phyloP scores from a whole-genome alignment of 1,140 invertebrate genomes.

The Aporrectodea caliginosa region DNA sequence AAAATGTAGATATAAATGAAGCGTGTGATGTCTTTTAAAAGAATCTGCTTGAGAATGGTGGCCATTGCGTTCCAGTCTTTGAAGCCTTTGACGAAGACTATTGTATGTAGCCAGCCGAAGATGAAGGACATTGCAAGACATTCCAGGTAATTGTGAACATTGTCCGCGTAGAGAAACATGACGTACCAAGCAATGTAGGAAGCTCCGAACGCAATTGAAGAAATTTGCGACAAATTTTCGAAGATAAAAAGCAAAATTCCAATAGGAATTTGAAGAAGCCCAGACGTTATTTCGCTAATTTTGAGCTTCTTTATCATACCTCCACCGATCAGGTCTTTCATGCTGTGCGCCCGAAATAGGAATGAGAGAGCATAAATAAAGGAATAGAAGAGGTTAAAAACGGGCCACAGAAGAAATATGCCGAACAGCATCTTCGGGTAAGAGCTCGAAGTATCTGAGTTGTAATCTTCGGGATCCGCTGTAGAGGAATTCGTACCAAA shows the following conservation, averaged over 20 bases:
- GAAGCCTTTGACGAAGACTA: constrained; percentile 34
- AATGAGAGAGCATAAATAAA: not conserved
- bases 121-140: constrained; percentile 24
- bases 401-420: constrained; percentile 13
- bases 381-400: not conserved
- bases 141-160: constrained; percentile 21
- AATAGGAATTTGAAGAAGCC: constrained; percentile 6
- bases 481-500: not conserved
- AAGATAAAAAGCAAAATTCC: constrained; percentile 19
- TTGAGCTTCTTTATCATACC: not conserved
- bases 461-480: not conserved
- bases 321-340: not conserved
- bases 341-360: not conserved
- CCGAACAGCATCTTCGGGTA: not conserved
- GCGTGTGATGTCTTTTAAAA: constrained; percentile 33
- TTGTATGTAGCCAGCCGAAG: constrained; percentile 33
- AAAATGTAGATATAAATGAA: constrained; percentile 33
- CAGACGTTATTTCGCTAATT: constrained; percentile 15
- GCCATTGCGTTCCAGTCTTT: constrained; percentile 30
- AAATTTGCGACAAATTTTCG: constrained; percentile 21
- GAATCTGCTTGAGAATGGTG: constrained; percentile 33
- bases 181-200: constrained; percentile 24
- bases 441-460: not conserved
- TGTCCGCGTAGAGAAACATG: not conserved
- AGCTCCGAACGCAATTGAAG: constrained; percentile 17